Base-by-base conservation (phyloP, 2,888 invertebrate species). In the Pyrrhosoma nymphula region DNA sequence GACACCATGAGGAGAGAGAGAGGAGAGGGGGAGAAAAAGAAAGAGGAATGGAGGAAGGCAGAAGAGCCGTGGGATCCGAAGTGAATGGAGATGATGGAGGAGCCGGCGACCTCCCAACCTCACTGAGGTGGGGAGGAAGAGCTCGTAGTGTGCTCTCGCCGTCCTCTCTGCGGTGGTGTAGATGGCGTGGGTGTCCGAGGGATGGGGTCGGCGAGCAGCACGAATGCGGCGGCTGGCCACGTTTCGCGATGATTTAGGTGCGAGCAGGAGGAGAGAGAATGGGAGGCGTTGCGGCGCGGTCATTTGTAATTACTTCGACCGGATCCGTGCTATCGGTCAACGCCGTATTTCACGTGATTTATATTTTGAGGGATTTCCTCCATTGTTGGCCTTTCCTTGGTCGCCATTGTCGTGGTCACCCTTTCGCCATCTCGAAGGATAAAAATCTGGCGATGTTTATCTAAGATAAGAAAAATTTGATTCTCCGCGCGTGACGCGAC, bases 301-400 rank as follows among this genome's bases (percentile, higher is more conserved):
- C 82, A 47, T 93, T 93, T 47, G 93, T 93, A 93, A 93, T 93
- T 93, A 93, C 93, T 69, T 82, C 82, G 93, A 69, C 93, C 93
- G 93, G 82, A 69, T 93, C 69, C 63, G 93, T n/a, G 93, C 93
- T 47, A 93, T 93, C 75, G 93, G 93, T 93, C 93, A 93, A 93
- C 69, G 93, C 47, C 69, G 47, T 16, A 82, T 82, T 63, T 75
- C 18, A 30, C 69, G 47, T 93, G 93, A 93, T 93, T 93, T 91
- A 91, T 91, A 91, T 6, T 82, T 82, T 35, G 39, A 91, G 63
- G 26, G 30, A 56, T 35, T 14, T 56, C 30, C 26, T 82, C 82
- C 35, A 35, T 82, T 91, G 91, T 89, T 30, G 56, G 55, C 56
- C 16, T 89, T 47, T 88, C n/a, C 39, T 88, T 26, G 23, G 23